Conservation (phyloP, 2,797 vertebrate genomes). For the Sylvilagus floridanus region DNA sequence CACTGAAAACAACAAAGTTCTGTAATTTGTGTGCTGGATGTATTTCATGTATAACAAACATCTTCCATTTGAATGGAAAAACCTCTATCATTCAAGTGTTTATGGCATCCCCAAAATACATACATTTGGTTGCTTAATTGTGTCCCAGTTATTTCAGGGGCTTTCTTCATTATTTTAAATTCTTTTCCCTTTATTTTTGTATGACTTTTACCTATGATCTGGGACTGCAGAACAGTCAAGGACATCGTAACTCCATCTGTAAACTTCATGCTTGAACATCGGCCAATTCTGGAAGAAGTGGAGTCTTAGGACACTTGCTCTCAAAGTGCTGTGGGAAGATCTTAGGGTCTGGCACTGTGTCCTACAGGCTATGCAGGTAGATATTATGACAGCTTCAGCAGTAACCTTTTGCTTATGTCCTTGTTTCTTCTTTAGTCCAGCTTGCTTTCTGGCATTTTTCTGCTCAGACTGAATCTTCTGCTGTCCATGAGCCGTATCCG, state of each 20-base stretch:
- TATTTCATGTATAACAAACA: no score
- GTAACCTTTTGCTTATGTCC: constrained; percentile 97
- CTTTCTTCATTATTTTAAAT: no score
- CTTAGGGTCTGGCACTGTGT: constrained; percentile 97
- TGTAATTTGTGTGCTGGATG: no score
- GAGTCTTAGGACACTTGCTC: constrained; percentile 97
- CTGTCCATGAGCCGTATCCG: constrained; percentile 96
- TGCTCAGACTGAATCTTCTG: constrained; percentile 98
- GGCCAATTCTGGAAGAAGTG: constrained; percentile 94
- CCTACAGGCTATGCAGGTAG: constrained; percentile 93
- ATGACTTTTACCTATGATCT: no score
- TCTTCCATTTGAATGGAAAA: no score
- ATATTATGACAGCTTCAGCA: constrained; percentile 95
- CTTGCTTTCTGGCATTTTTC: constrained; percentile 98
- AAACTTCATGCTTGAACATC: constrained; percentile 92
- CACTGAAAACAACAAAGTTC: no score
- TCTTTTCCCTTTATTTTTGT: no score
- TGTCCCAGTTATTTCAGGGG: no score
- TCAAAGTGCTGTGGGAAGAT: constrained; percentile 98
- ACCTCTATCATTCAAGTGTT: no score
- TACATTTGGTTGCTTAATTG: no score
- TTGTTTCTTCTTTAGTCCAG: constrained; percentile 96
- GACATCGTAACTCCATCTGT: constrained; percentile 73
- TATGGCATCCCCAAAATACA: no score
- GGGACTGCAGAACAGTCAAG: no score